Evolutionary conservation across 2,113 vertebrate species (phyloP).

Genomic region (Serinus canaria): DNA sequence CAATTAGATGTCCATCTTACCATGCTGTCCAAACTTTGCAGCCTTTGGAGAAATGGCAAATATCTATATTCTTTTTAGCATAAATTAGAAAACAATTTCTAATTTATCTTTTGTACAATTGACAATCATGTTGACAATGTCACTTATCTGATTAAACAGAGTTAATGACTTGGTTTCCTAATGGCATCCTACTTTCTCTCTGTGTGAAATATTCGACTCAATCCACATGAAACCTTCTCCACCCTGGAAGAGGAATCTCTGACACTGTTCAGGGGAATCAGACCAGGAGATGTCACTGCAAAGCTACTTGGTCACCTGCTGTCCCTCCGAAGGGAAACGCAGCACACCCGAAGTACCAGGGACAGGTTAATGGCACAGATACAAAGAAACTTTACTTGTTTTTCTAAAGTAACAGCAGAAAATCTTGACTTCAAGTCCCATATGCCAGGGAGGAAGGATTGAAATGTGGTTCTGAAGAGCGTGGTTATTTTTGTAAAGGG

Average conservation of each 20-base stretch:
- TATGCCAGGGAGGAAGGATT: neutral
- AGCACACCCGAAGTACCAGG: neutral
- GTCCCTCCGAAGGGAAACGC: neutral
- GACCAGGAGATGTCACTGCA: slow-evolving; percentile 23
- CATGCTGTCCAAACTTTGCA: neutral
- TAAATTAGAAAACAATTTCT: neutral
- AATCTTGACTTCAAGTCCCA: neutral
- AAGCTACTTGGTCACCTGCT: neutral
- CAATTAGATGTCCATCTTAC: neutral
- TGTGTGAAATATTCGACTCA: neutral
- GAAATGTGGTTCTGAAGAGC: neutral
- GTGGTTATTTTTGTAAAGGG: neutral
- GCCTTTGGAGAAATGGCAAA: neutral
- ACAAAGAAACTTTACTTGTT: neutral
- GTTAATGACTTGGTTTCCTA: neutral
- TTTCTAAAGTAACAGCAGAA: neutral
- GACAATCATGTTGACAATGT: neutral
- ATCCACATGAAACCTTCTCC: neutral
- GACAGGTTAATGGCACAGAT: neutral
- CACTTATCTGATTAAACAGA: neutral
- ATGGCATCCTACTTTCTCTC: neutral
- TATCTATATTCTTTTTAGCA: neutral
- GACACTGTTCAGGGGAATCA: neutral
- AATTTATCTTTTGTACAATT: neutral
- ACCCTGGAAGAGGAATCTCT: neutral